These are phyloP conservation scores for Seladonia tumulorum DNA, from an alignment of 2,888 invertebrate genomes.

Conservation along the genomic window DNA sequence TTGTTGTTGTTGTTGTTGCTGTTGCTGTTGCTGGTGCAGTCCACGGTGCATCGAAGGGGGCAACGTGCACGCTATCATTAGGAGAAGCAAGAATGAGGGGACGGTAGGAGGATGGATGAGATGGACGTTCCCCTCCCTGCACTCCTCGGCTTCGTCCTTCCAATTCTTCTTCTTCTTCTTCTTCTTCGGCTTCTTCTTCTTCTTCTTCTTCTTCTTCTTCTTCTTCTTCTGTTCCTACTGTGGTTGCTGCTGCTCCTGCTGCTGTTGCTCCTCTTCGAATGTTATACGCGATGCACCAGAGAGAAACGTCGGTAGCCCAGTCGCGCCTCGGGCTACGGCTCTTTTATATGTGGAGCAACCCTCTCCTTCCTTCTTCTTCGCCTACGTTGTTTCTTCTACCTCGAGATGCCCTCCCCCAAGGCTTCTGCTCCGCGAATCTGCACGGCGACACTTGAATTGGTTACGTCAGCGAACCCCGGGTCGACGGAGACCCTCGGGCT, in stretches of 20 bases:
- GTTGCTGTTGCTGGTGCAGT: constrained; percentile 60
- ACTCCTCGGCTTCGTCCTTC: constrained; percentile 29
- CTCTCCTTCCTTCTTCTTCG: constrained; percentile 33
- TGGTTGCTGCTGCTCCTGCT: constrained; percentile 39
- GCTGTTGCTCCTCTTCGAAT: constrained; percentile 43
- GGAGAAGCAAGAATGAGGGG: constrained; percentile 76
- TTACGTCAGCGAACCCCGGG: neutral
- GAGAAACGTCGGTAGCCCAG: constrained; percentile 76
- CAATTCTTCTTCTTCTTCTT: constrained; percentile 27
- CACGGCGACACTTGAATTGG: constrained; percentile 62
- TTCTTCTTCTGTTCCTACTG: constrained; percentile 33
- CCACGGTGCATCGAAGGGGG: constrained; percentile 71
- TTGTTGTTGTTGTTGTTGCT: constrained; percentile 51
- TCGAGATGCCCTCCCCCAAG: constrained; percentile 62
- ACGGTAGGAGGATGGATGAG: constrained; percentile 79
- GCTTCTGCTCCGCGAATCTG: constrained; percentile 20
- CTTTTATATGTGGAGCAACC: constrained; percentile 75
- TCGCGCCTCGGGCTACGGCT: constrained; percentile 76
- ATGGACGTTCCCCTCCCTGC: constrained; percentile 66
- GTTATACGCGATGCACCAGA: constrained; percentile 48
- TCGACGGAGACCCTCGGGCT: neutral
- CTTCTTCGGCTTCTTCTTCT: constrained; percentile 16
- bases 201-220: constrained; percentile 26
- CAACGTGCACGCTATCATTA: constrained; percentile 81
- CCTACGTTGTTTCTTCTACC: constrained; percentile 28